Conservation (phyloP, 2,797 vertebrate genomes). For the Hoplostethus atlanticus region DNA sequence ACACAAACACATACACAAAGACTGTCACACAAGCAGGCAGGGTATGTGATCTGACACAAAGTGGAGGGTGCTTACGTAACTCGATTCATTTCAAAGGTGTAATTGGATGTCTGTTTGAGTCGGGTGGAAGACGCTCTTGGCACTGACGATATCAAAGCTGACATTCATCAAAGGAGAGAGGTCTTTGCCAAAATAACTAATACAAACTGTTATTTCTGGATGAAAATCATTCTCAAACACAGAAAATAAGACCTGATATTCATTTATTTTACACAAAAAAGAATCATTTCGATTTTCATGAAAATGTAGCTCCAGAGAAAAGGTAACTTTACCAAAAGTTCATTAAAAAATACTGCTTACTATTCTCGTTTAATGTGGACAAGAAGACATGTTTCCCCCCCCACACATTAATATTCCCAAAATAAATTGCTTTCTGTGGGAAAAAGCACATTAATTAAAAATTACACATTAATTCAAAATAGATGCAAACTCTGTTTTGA, state of each 20-base stretch:
- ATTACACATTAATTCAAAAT: slow-evolving; percentile 62
- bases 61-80: slow-evolving; percentile 65
- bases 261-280: slow-evolving; percentile 67
- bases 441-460: slow-evolving; percentile 56
- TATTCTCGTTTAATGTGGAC: slow-evolving; percentile 43
- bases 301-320: slow-evolving; percentile 36
- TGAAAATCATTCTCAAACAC: neutral
- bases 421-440: slow-evolving; percentile 60
- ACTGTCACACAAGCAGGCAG: slow-evolving; percentile 61
- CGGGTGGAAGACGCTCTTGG: slow-evolving; percentile 33
- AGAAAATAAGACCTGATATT: slow-evolving; percentile 15
- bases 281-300: slow-evolving; percentile 30
- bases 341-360: slow-evolving; percentile 55
- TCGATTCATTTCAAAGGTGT: slow-evolving; percentile 70
- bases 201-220: slow-evolving; percentile 23
- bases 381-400: slow-evolving; percentile 25
- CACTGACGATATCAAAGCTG: slow-evolving; percentile 53
- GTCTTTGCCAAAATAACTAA: slow-evolving; percentile 48
- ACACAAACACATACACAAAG: slow-evolving; percentile 48
- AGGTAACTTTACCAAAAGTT: slow-evolving; percentile 38
- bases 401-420: slow-evolving; percentile 52
- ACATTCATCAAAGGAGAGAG: slow-evolving; percentile 45
- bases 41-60: slow-evolving; percentile 55
- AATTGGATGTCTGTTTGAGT: slow-evolving; percentile 64
- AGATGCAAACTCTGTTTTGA: slow-evolving; percentile 61